Evolutionary conservation across 2,888 invertebrate genomes (phyloP), one percentile per base, ranked within the genome.

Genomic region (Synanthedon vespiformis): DNA sequence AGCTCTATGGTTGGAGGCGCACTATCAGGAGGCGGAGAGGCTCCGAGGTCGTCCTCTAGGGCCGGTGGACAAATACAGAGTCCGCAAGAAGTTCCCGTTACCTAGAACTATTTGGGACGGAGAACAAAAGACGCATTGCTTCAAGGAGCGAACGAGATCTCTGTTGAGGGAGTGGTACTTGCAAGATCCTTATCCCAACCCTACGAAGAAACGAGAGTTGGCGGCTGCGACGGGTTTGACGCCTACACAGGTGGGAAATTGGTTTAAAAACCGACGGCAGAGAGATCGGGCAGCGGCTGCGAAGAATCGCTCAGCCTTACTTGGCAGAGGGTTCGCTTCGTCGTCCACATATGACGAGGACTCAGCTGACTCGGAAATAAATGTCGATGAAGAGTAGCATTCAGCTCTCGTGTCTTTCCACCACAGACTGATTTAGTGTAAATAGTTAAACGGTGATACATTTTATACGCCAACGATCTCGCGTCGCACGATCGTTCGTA

Each of bases 81-180:
- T 99, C 53, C 91, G 99, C 57, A 93, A 98, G 89, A 99, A 99
- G 92, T 99, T 98, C 80, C 99, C 99, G 18, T 88, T 99, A 70
- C 98, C 99, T 52, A 89, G 97, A 65, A 99, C 99, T 57, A 99
- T 99, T 71, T 99, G 99, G 99, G 99, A 99, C 82, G 99, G 99
- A 55, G 99, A 99, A 80, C 99, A 99, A 88, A 99, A 98, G 63
- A 97, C 97, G 76, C 99, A 99, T 85, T 99, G 99, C 86, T 99
- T 99, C 89, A 99, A 99, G 84, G 95, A 99, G 87, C 89, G 98
- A 60, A 99, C 99, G 72, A 88, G 99, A 63, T 96, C 96, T 66
- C 89, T 98, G 62, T 89, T 99, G 61, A 89, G 99, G 57, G 99
- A 99, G 89, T 99, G 98, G 97, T 99, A 99, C 82, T 92, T 98